These are phyloP conservation scores for Sebastes fasciatus DNA, from an alignment of 2,113 vertebrate genomes.

Conservation along the genomic window DNA sequence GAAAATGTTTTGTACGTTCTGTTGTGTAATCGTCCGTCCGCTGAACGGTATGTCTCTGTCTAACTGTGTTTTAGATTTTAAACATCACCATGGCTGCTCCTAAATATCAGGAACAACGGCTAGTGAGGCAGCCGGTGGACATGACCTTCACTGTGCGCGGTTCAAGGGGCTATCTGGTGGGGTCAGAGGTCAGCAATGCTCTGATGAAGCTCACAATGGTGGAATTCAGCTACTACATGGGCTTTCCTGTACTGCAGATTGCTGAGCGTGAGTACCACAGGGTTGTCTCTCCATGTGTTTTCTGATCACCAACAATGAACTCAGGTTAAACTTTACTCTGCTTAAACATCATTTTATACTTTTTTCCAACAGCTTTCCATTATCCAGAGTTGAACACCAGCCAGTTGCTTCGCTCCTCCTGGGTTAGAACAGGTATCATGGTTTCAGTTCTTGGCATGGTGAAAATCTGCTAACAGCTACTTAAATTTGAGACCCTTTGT, in stretches of 20 bases:
- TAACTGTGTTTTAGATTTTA: constrained; percentile 85
- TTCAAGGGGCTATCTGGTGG: constrained; percentile 84
- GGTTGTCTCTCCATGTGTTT: background rate
- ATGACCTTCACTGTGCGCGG: constrained; percentile 88
- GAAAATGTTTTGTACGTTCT: background rate
- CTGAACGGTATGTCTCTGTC: constrained; percentile 2
- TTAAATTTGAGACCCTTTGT: background rate
- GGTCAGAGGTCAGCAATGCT: constrained; percentile 91
- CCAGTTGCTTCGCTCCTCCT: constrained; percentile 92
- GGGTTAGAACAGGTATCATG: constrained; percentile 94
- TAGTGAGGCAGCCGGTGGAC: constrained; percentile 88
- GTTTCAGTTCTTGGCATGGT: background rate
- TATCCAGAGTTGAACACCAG: constrained; percentile 95
- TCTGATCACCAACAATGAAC: background rate
- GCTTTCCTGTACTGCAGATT: constrained; percentile 95
- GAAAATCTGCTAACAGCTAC: background rate
- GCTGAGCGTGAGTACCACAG: constrained; percentile 92
- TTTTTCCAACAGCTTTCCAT: constrained; percentile 88
- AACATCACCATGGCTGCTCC: constrained; percentile 87
- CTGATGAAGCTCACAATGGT: constrained; percentile 91
- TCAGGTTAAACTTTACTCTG: background rate
- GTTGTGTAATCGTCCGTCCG: background rate
- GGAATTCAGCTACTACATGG: constrained; percentile 98
- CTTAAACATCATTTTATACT: background rate
- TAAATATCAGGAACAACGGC: constrained; percentile 62